phyloP scores from a whole-genome alignment of 92 coral and sea anemone genomes.

The Blastomussa wellsi region DNA sequence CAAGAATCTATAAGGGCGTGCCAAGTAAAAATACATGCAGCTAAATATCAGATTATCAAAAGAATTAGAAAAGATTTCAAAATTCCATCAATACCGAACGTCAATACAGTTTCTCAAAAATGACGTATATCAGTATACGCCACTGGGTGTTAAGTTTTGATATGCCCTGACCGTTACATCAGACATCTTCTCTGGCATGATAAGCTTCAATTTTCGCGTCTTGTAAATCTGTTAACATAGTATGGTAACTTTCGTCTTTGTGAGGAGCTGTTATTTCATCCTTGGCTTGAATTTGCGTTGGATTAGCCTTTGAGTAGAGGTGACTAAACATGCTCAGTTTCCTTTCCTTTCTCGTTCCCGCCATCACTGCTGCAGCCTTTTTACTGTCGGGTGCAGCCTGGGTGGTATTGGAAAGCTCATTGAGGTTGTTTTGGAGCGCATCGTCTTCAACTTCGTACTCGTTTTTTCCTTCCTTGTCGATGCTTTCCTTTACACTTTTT shows the following conservation, averaged over 20 bases:
- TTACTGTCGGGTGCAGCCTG: not conserved
- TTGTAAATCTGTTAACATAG: not conserved
- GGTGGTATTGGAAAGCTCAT: not conserved
- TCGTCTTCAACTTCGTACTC: not conserved
- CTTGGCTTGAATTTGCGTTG: not conserved
- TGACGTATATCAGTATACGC: not conserved
- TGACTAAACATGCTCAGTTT: constrained; percentile 31
- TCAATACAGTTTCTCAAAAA: not conserved
- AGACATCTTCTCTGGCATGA: not conserved
- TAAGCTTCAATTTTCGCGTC: constrained; percentile 24
- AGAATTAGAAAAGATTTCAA: not conserved
- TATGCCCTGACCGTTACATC: not conserved
- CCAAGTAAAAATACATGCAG: not conserved
- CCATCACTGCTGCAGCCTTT: not conserved
- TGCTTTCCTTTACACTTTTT: constrained; percentile 22
- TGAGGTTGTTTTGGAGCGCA: not conserved
- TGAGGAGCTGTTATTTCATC: not conserved
- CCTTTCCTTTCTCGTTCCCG: constrained; percentile 11
- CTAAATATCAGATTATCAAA: not conserved
- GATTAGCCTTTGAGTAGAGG: not conserved
- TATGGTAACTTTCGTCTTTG: not conserved
- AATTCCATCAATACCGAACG: no score
- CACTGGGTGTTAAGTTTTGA: not conserved
- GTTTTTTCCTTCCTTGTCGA: not conserved
- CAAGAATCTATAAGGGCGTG: not conserved